These are phyloP conservation scores for Sweltsa coloradensis DNA, from an alignment of 1,140 invertebrate species.

Conservation along the genomic window DNA sequence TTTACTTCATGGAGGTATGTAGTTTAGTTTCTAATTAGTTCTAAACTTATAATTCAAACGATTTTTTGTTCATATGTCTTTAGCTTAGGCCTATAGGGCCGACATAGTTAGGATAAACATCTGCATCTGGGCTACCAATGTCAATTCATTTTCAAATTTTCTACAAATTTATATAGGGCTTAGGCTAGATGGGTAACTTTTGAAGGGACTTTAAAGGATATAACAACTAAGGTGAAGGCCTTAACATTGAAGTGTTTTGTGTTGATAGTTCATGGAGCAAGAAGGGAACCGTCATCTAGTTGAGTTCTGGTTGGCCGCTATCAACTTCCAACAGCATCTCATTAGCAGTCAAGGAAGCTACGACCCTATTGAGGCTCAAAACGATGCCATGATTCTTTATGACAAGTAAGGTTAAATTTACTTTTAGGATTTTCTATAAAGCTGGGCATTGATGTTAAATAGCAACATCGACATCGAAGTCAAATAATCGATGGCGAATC, in stretches of 20 bases:
- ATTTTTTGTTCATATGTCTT: background rate
- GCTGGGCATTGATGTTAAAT: no score
- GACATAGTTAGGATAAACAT: no score
- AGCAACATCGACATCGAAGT: no score
- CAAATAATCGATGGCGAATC: no score
- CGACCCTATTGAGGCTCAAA: conserved; percentile 56
- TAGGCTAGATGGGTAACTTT: conserved; percentile 10
- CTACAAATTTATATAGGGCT: no score
- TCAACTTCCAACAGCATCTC: conserved; percentile 77
- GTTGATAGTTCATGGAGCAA: conserved; percentile 68
- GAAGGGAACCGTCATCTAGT: conserved; percentile 67
- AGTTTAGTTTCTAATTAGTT: background rate
- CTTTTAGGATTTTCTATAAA: no score
- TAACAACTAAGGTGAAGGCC: conserved; percentile 2
- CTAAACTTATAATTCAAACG: background rate
- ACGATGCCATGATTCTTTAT: conserved; percentile 85
- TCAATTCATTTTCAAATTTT: no score
- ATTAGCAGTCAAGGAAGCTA: conserved; percentile 33
- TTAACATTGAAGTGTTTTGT: conserved; percentile 14
- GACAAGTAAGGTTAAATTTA: conserved; percentile 71
- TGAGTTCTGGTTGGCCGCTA: conserved; percentile 80
- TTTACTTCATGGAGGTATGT: conserved; percentile 86
- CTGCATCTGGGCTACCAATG: no score
- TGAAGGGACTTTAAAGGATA: no score
- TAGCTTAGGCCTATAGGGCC: no score